These are phyloP conservation scores for Alligator sinensis DNA, from an alignment of 2,113 vertebrate species.

Conservation along the genomic window DNA sequence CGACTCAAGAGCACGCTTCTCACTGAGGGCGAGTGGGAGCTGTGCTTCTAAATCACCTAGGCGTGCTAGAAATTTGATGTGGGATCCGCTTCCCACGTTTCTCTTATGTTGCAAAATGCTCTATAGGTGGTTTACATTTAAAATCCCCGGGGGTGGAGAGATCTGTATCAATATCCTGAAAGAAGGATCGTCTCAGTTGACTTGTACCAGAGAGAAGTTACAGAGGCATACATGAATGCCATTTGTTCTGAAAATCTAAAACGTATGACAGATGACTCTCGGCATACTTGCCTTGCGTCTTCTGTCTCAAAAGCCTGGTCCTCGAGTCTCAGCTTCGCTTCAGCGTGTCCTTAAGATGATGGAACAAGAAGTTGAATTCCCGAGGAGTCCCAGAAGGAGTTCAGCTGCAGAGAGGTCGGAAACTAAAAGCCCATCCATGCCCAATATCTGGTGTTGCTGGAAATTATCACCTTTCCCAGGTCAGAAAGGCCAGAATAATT, in stretches of 20 bases:
- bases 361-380: slow-evolving; percentile 44
- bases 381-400: slow-evolving; percentile 3
- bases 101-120: slow-evolving; percentile 50
- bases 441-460: slow-evolving; percentile 44
- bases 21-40: background rate
- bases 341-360: slow-evolving; percentile 8
- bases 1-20: background rate
- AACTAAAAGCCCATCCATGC: slow-evolving; percentile 53
- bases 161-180: slow-evolving; percentile 39
- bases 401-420: slow-evolving; percentile 41
- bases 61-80: slow-evolving; percentile 32
- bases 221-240: slow-evolving; percentile 8
- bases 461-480: slow-evolving; percentile 65
- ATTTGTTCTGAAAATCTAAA: slow-evolving; percentile 62
- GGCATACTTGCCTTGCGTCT: slow-evolving; percentile 6
- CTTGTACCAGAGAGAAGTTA: slow-evolving; percentile 37
- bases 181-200: background rate
- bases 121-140: slow-evolving; percentile 55
- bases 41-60: background rate
- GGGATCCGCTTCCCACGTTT: slow-evolving; percentile 14
- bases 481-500: slow-evolving; percentile 76
- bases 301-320: background rate
- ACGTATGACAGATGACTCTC: slow-evolving; percentile 27
- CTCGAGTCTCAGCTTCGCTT: background rate
- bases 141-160: slow-evolving; percentile 24